Conservation (phyloP, 2,113 vertebrate species). For the Brachirus orientalis region DNA sequence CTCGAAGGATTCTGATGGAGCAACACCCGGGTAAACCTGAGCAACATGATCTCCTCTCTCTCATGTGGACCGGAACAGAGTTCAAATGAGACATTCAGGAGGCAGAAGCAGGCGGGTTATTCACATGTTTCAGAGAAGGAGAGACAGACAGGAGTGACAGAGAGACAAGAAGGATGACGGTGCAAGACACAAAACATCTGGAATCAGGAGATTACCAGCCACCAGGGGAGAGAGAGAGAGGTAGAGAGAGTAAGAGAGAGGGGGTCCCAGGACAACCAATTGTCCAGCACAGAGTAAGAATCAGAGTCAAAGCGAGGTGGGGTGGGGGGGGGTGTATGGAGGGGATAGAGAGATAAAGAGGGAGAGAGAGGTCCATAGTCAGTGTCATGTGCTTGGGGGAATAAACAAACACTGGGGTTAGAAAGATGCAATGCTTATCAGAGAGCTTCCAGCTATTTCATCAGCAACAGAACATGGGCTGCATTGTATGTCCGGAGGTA, state of each 20-base stretch:
- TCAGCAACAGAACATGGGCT: not conserved
- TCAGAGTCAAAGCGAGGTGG: not conserved
- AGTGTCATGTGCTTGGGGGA: constrained; percentile 4
- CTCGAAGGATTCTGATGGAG: too few species aligned
- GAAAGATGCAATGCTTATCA: not conserved
- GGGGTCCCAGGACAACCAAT: not conserved
- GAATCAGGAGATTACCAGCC: too few species aligned
- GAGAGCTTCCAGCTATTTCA: not conserved
- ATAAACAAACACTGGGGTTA: not conserved
- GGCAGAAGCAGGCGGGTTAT: not conserved
- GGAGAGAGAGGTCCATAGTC: not conserved
- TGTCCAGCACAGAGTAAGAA: not conserved
- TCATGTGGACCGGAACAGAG: not conserved
- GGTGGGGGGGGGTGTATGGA: not conserved
- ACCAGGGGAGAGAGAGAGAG: not conserved
- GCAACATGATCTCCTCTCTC: not conserved
- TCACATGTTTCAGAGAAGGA: not conserved
- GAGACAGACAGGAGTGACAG: not conserved
- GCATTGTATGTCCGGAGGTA: not conserved
- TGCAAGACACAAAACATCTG: not conserved
- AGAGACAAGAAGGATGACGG: not conserved
- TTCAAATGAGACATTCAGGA: too few species aligned
- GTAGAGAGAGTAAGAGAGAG: not conserved
- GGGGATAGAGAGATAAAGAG: not conserved
- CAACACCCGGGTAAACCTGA: too few species aligned